Evolutionary conservation across 2,888 invertebrate species (phyloP), one percentile per base, ranked within the genome.

Genomic region (Hetaerina titia): DNA sequence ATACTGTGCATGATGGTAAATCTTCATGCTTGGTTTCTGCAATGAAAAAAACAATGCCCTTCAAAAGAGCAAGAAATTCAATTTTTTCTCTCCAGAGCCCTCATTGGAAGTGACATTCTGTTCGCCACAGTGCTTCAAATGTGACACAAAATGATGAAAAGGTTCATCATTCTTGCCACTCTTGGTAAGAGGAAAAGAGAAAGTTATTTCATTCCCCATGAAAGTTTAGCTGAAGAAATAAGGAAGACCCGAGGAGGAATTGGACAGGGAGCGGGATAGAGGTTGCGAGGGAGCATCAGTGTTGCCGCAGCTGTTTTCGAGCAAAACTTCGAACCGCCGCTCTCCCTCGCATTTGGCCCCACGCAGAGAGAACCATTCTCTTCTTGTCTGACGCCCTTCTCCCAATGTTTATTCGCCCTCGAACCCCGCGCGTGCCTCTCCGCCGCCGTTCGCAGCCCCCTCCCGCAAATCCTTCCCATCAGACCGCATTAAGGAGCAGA

Each of bases 401-500:
- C 13, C n/a, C n/a, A 8, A n/a, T n/a, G 81, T 81, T 81, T 81
- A 81, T 81, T 81, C 81, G 81, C n/a, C 6, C n/a, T n/a, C 69
- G n/a, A 69, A n/a, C 7, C 81, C 81, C 81, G 81, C 81, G 11
- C 81, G 69, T n/a, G 69, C 31, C 31, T 69, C 19, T 22, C 22
- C 81, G 2, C 31, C 25, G 25, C 81, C n/a, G 13, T 31, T 6
- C 74, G 15, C 69, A 13, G 1, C 69, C 81, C 13, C 2, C 81
- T 9, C 81, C 81, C 31, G 31, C 81, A 81, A 81, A 81, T 81
- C 81, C 81, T 31, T 81, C 81, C 81, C 81, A 81, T 81, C 81
- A 81, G 81, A 81, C 25, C 25, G 81, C 31, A 81, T 81, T 81
- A 81, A n/a, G 81, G 31, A 81, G 81, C 31, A 81, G 81, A 0